phyloP scores from a whole-genome alignment of 2,797 vertebrate species.

The Poecilia gillii region DNA sequence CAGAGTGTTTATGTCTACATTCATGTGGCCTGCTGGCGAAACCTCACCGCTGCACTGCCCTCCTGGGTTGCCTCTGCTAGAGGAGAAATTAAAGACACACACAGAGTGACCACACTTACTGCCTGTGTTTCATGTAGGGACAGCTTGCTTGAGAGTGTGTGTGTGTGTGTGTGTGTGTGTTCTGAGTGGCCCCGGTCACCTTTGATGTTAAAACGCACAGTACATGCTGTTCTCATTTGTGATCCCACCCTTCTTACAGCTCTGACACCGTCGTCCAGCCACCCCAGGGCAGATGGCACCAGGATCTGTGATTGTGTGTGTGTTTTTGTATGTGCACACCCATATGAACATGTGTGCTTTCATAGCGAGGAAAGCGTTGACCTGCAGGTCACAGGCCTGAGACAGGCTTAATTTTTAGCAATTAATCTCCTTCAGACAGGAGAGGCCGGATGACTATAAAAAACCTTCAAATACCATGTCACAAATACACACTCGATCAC shows the following conservation, averaged over 20 bases:
- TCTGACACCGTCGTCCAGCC: constrained; percentile 58
- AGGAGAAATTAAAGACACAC: constrained; percentile 47
- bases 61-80: constrained; percentile 63
- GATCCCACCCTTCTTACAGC: constrained; percentile 66
- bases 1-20: constrained; percentile 85
- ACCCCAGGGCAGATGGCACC: constrained; percentile 73
- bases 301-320: constrained; percentile 43
- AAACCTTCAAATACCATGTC: constrained; percentile 47
- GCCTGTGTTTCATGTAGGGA: constrained; percentile 61
- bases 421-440: constrained; percentile 79
- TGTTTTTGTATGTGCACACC: constrained; percentile 32
- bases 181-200: constrained; percentile 61
- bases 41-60: constrained; percentile 73
- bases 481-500: constrained; percentile 22
- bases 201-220: constrained; percentile 75
- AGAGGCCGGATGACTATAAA: constrained; percentile 57
- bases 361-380: constrained; percentile 68
- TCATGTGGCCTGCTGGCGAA: constrained; percentile 80
- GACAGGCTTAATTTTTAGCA: constrained; percentile 82
- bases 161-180: constrained; percentile 20
- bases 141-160: constrained; percentile 50
- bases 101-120: constrained; percentile 64
- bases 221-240: constrained; percentile 74
- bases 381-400: constrained; percentile 72
- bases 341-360: constrained; percentile 29